These are phyloP conservation scores for Stichopus chloronotus DNA, from an alignment of 35 echinoderm and acorn worm genomes.

Conservation along the genomic window DNA sequence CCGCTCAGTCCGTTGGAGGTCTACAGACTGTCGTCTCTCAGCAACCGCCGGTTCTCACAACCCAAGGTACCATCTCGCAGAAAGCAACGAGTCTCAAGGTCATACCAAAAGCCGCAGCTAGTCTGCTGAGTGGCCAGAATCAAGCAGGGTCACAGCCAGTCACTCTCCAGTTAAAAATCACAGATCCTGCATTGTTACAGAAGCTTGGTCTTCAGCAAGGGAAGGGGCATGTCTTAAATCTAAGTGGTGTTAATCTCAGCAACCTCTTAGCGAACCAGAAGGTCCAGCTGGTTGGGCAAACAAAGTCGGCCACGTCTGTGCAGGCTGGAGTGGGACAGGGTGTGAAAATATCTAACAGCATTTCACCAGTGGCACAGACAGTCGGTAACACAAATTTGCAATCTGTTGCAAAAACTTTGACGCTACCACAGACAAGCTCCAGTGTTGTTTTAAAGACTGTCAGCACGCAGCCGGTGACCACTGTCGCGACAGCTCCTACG, in stretches of 20 bases:
- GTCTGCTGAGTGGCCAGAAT: not conserved
- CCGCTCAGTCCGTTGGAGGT: conserved; percentile 17
- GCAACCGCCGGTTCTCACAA: conserved; percentile 41
- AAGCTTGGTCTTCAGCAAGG: conserved; percentile 53
- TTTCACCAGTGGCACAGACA: not conserved
- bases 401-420: not conserved
- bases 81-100: conserved; percentile 37
- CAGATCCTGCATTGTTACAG: conserved; percentile 59
- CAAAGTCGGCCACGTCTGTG: not conserved
- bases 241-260: conserved; percentile 50
- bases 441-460: conserved; percentile 11
- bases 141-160: conserved; percentile 55
- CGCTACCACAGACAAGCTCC: conserved; percentile 25
- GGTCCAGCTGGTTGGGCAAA: conserved; percentile 56
- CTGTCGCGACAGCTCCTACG: not conserved
- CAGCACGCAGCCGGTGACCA: conserved; percentile 13
- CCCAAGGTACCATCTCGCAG: conserved; percentile 32
- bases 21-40: conserved; percentile 28
- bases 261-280: conserved; percentile 59
- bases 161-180: conserved; percentile 65
- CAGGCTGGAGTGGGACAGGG: not conserved
- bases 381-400: conserved; percentile 1
- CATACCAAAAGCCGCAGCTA: conserved; percentile 36
- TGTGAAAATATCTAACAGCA: conserved; percentile 4
- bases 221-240: conserved; percentile 50